phyloP scores from a whole-genome alignment of 2,797 vertebrate species.

The Sitta carolinensis region DNA sequence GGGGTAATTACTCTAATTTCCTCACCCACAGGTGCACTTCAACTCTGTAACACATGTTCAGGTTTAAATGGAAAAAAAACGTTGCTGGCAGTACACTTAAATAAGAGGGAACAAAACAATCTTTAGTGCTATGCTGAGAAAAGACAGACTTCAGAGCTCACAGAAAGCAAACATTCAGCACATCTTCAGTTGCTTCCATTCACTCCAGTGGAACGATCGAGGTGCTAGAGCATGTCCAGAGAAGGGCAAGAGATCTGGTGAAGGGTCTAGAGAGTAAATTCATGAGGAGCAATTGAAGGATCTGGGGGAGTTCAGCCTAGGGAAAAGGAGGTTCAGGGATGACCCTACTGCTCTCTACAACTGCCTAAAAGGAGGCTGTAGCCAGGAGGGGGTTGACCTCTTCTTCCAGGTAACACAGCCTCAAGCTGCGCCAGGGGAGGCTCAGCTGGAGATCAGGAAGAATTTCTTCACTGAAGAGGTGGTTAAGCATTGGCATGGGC shows the following conservation, averaged over 20 bases:
- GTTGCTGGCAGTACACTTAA: background rate
- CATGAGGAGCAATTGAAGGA: too few relatives aligned
- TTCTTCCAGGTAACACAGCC: too few relatives aligned
- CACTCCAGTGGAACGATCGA: background rate
- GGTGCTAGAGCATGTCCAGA: too few relatives aligned
- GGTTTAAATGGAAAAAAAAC: background rate
- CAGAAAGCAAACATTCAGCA: background rate
- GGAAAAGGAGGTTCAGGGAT: too few relatives aligned
- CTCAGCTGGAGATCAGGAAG: background rate
- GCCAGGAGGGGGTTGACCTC: too few relatives aligned
- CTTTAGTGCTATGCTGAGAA: background rate
- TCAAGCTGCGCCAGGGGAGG: background rate
- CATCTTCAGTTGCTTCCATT: background rate
- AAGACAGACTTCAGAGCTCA: background rate
- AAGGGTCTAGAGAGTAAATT: too few relatives aligned
- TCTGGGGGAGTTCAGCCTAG: too few relatives aligned
- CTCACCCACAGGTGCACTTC: background rate
- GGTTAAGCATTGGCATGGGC: background rate
- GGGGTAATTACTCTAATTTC: background rate
- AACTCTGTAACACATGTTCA: background rate
- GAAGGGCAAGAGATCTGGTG: too few relatives aligned
- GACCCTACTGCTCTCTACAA: too few relatives aligned
- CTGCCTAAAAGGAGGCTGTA: too few relatives aligned
- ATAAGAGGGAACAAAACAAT: background rate
- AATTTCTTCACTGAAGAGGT: background rate